Conservation (phyloP, 2,888 invertebrate species). For the Molorchus minor region DNA sequence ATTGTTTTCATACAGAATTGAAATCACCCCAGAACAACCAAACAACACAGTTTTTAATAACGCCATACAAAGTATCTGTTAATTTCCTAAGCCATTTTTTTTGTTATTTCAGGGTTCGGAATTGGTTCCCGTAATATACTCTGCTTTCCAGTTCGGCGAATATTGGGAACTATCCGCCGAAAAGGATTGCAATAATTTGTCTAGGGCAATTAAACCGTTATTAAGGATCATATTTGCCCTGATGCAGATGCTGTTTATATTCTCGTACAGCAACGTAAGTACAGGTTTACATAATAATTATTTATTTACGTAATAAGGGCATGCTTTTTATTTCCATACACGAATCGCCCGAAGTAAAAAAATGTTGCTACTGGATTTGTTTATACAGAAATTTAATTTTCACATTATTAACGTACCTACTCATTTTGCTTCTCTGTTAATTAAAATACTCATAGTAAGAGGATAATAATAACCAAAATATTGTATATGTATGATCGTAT, state of each 20-base stretch:
- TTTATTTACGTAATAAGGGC: no score
- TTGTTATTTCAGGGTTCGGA: slow-evolving; percentile 82
- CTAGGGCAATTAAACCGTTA: slow-evolving; percentile 79
- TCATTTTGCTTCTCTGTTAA: no score
- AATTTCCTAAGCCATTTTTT: slow-evolving; percentile 11
- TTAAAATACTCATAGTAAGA: no score
- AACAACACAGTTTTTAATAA: slow-evolving; percentile 10
- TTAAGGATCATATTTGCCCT: slow-evolving; percentile 85
- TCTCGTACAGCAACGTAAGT: slow-evolving; percentile 82
- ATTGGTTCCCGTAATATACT: slow-evolving; percentile 98
- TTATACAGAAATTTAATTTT: not conserved
- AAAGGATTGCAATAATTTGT: slow-evolving; percentile 70
- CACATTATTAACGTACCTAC: no score
- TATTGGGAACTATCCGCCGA: slow-evolving; percentile 86
- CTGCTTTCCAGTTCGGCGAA: slow-evolving; percentile 93
- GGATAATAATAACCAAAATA: no score
- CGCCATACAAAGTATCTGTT: not conserved
- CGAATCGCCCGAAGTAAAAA: no score
- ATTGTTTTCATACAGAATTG: no score
- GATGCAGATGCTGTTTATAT: slow-evolving; percentile 93
- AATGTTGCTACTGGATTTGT: no score
- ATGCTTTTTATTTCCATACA: no score
- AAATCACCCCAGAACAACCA: no score
- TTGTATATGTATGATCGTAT: no score
- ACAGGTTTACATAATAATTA: no score